Base-by-base conservation (phyloP, 2,797 vertebrate genomes). In the Acrossocheilus fasciatus region DNA sequence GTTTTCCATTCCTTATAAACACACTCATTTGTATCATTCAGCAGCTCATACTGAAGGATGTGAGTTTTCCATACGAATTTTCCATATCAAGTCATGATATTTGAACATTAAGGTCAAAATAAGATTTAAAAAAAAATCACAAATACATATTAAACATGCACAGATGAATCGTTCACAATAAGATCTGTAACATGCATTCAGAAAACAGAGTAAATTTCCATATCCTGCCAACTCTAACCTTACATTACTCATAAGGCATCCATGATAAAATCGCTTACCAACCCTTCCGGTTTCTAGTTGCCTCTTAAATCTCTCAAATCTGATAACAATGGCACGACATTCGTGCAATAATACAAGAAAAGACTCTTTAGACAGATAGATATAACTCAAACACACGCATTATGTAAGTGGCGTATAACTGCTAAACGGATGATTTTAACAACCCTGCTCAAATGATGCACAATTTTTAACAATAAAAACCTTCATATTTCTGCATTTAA, bases 61-160 rank as follows among this genome's bases (percentile, higher is more conserved):
- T 36, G 50, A 14, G 59, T 89, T 93, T 90, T 91, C 89, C 92
- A 93, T 90, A 92, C 34, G 2, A 30, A 1, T 30, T 30, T 30
- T 30, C 30, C 30, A 30, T 30, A 30, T 62, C 0, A 0, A 59
- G 23, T 59, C n/a, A 59, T 11, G 23, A n/a, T 64, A 62, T 62
- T 26, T 26, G 4, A 52, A 52, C 17, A 52, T 54, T 18, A 54
- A 54, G 59, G 26, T 64, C n/a, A n/a, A 59, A 57, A 57, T 20
- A 54, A 54, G 52, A 26, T 26, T 26, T 26, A 57, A 57, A 36
- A 3, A 57, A 57, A 68, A 36, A 69, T 4, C 0, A 1, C 26
- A 62, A 26, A 26, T 52, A 4, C 18, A 52, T 10, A 12, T 26
- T 6, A 64, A 64, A 64, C 12, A 20, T 39, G 8, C 34, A 69